Evolutionary conservation across 1,140 invertebrate species (phyloP), one percentile per base, ranked within the genome.

Genomic region (Panagrolaimus sp.): DNA sequence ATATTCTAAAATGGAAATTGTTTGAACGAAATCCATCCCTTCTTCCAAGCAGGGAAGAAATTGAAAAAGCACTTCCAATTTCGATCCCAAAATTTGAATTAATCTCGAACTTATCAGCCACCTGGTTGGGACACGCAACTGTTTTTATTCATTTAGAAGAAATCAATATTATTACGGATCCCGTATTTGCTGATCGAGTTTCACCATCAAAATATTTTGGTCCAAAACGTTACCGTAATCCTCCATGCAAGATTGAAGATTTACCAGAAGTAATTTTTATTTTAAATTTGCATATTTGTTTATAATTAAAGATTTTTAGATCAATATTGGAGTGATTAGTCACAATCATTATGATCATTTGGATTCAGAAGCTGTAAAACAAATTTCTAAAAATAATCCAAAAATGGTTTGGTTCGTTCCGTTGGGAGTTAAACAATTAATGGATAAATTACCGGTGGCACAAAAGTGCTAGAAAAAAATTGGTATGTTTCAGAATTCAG

Each of bases 271-370:
- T 38, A 38, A 38, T n/a, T n/a, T n/a, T n/a, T n/a, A n/a, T n/a
- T n/a, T n/a, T n/a, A n/a, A n/a, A n/a, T n/a, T n/a, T n/a, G 32
- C 32, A 38, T 38, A 4, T 38, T 38, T 38, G 32, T 38, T 38
- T 38, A 2, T 38, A 38, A 38, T 38, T 38, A 38, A 4, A 38
- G 2, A 4, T 7, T 38, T 38, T 38, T 7, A 79, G 73, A 32
- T 76, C 3, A 28, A 78, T 62, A 64, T 76, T 28, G 77, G 44
- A 12, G 63, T 76, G 26, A 76, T 76, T 44, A 76, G 73, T 38
- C 75, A 76, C 55, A 79, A 76, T 44, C 75, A 76, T 46, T 76
- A 79, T 26, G 75, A 76, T 47, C 75, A 76, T 71, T 47, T 79
- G 15, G 77, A 78, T 63, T 1, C 44, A 9, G 38, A n/a, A 12